A percentile compares a stretch with the other conserved stretches of the same genome.
Evolutionary conservation across 2,113 vertebrate genomes (phyloP).

Genomic region (Anarrhichthys ocellatus): DNA sequence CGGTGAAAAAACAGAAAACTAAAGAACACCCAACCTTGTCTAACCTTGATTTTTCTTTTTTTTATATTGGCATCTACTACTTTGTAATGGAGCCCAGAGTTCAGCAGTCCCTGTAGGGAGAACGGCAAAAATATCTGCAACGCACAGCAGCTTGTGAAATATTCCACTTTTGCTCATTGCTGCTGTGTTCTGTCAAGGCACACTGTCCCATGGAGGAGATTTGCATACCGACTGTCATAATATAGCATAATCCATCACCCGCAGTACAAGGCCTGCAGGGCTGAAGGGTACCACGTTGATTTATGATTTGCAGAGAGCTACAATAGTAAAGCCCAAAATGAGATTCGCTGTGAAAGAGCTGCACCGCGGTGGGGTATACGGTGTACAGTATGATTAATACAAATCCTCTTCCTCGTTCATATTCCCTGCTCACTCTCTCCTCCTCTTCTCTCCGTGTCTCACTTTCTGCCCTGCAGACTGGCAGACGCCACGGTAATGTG

Average conservation of each 20-base stretch:
- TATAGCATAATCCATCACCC: conserved; percentile 57
- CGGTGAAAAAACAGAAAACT: conserved; percentile 7
- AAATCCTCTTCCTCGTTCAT: conserved; percentile 49
- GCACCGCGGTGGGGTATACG: conserved; percentile 32
- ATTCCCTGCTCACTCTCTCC: conserved; percentile 42
- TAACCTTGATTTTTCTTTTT: conserved; percentile 60
- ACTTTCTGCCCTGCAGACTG: conserved; percentile 65
- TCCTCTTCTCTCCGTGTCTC: conserved; percentile 42
- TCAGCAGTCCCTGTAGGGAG: conserved; percentile 58
- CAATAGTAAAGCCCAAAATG: conserved; percentile 45
- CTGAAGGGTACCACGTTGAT: conserved; percentile 51
- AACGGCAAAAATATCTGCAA: conserved; percentile 59
- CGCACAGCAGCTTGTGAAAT: conserved; percentile 48
- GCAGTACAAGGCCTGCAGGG: conserved; percentile 48
- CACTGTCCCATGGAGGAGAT: conserved; percentile 39
- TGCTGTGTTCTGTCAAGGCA: conserved; percentile 38
- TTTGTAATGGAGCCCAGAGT: conserved; percentile 46
- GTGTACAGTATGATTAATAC: conserved; percentile 53
- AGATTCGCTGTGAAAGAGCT: conserved; percentile 51
- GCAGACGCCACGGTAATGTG: conserved; percentile 76
- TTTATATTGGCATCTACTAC: conserved; percentile 52
- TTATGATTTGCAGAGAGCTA: conserved; percentile 54
- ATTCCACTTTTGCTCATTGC: conserved; percentile 37
- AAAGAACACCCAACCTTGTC: conserved; percentile 56
- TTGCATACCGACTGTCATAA: conserved; percentile 56